These are phyloP conservation scores for Morone saxatilis DNA, from an alignment of 2,113 vertebrate species.

Conservation along the genomic window DNA sequence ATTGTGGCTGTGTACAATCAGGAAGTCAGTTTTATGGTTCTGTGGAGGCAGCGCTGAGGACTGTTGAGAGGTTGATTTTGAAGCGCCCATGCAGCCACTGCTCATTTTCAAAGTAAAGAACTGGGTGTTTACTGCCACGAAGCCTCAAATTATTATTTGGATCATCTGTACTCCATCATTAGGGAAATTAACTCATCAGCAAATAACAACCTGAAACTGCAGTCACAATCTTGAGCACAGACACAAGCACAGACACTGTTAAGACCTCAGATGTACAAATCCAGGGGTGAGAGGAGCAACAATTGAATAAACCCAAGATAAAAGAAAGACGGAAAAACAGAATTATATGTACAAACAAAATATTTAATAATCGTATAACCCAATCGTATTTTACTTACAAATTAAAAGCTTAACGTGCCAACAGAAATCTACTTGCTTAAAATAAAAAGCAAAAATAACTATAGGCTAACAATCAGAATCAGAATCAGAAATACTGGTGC, in stretches of 20 bases:
- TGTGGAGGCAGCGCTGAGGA: background rate
- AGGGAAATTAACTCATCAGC: slow-evolving; percentile 42
- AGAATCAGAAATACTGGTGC: too few relatives aligned
- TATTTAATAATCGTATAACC: too few relatives aligned
- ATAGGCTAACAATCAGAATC: too few relatives aligned
- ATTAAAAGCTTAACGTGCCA: too few relatives aligned
- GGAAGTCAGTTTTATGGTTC: background rate
- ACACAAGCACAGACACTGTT: background rate
- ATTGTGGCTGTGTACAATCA: background rate
- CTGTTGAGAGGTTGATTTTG: background rate
- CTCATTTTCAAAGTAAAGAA: slow-evolving; percentile 22
- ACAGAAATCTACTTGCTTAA: too few relatives aligned
- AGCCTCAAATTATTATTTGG: slow-evolving; percentile 39
- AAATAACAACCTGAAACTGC: slow-evolving; percentile 47
- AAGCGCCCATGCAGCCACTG: background rate
- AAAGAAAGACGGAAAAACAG: too few relatives aligned
- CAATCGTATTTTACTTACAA: too few relatives aligned
- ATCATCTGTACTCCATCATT: slow-evolving; percentile 25
- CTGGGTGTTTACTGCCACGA: slow-evolving; percentile 22
- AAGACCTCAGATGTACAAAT: too few relatives aligned
- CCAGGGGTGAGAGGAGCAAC: too few relatives aligned
- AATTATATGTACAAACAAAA: too few relatives aligned
- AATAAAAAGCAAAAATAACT: too few relatives aligned
- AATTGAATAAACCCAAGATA: too few relatives aligned
- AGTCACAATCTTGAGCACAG: background rate